Evolutionary conservation across 2,113 vertebrate species (phyloP).

Genomic region (Etheostoma cragini): DNA sequence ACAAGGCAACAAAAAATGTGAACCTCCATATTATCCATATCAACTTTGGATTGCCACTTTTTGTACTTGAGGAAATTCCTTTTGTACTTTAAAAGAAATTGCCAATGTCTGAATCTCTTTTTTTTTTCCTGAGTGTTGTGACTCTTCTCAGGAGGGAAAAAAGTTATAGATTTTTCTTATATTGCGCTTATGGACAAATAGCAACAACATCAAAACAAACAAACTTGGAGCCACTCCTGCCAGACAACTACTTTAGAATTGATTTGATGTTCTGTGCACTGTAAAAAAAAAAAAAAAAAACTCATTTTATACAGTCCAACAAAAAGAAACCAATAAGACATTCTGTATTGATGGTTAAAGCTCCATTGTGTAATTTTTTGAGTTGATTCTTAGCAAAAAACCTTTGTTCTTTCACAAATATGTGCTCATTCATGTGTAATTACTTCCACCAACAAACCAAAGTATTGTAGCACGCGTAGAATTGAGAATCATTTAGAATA

Average conservation of each 20-base stretch:
- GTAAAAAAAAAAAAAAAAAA: conserved; percentile 23
- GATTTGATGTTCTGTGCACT: conserved; percentile 45
- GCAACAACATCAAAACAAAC: conserved; percentile 52
- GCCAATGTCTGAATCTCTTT: conserved; percentile 40
- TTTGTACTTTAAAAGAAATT: conserved; percentile 27
- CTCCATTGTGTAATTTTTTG: no score
- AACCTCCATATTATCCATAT: not conserved
- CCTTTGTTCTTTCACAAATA: no score
- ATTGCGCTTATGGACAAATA: conserved; percentile 54
- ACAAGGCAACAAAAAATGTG: not conserved
- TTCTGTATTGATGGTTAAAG: not conserved
- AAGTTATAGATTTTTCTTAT: conserved; percentile 45
- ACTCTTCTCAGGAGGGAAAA: conserved; percentile 21
- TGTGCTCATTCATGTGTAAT: no score
- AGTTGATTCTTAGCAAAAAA: no score
- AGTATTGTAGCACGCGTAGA: no score
- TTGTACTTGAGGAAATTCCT: conserved; percentile 11
- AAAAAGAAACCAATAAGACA: not conserved
- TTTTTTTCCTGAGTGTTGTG: conserved; percentile 35
- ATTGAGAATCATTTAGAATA: no score
- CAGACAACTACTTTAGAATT: conserved; percentile 40
- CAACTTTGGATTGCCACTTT: conserved; percentile 36
- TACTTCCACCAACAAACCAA: no score
- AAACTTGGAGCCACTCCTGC: conserved; percentile 39
- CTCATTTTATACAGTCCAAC: not conserved